Percentiles rank a stretch among this genome's conserved stretches.
phyloP scores from a whole-genome alignment of 2,888 invertebrate genomes.

The Drosophila paranaensis region DNA sequence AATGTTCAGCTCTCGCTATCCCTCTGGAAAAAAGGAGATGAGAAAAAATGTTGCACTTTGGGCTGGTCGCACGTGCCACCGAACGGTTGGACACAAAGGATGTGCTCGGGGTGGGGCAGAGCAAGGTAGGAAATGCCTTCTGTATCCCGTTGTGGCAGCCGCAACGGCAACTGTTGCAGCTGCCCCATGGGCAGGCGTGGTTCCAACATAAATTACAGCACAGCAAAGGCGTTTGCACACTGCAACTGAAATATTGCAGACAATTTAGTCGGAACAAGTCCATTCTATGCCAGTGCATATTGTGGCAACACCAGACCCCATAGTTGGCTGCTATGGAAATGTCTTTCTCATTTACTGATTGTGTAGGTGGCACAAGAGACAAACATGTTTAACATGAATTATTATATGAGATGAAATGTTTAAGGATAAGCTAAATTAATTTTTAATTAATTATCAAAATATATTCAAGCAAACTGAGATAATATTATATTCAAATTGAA shows the following conservation, averaged over 20 bases:
- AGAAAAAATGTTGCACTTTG: slow-evolving; percentile 41
- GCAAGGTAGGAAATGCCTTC: slow-evolving; percentile 11
- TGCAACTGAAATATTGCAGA: slow-evolving; percentile 50
- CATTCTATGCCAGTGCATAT: slow-evolving; percentile 3
- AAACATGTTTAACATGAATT: neutral
- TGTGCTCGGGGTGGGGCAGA: neutral
- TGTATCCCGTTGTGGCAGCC: slow-evolving; percentile 17
- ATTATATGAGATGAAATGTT: neutral
- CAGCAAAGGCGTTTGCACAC: slow-evolving; percentile 18
- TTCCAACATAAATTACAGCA: slow-evolving; percentile 41
- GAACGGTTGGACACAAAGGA: slow-evolving; percentile 1
- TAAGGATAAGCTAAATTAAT: no score
- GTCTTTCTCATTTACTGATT: slow-evolving; percentile 30
- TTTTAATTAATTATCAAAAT: neutral
- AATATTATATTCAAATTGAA: neutral
- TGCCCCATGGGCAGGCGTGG: slow-evolving; percentile 47
- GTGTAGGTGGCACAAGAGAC: neutral
- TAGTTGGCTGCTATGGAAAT: neutral
- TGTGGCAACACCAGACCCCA: neutral
- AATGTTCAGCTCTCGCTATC: slow-evolving; percentile 6
- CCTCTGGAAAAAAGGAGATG: slow-evolving; percentile 6
- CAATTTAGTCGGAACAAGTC: slow-evolving; percentile 39
- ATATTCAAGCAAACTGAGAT: neutral
- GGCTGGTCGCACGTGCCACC: slow-evolving; percentile 38
- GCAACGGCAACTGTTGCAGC: slow-evolving; percentile 63